Percentiles rank a stretch among this genome's conserved stretches.
phyloP scores from a whole-genome alignment of 2,888 invertebrate genomes.

The Dinocampus coccinellae region DNA sequence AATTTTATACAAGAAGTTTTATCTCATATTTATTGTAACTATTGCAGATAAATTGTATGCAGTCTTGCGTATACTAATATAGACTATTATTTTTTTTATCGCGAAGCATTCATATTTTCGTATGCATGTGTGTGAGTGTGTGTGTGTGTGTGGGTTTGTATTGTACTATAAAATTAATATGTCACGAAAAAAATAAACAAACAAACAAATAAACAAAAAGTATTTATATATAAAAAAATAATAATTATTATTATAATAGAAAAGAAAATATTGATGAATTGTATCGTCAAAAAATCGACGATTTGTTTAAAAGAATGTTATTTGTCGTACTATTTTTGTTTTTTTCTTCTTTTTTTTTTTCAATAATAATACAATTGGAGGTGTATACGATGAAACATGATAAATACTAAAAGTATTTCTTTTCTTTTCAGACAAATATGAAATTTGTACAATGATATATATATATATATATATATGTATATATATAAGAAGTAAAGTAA shows the following conservation, averaged over 20 bases:
- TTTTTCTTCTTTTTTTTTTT: too few relatives aligned
- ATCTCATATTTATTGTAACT: slow-evolving; percentile 45
- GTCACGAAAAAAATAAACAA: slow-evolving; percentile 25
- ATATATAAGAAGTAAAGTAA: neutral
- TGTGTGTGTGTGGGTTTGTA: neutral
- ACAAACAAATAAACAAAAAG: neutral
- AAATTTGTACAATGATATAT: slow-evolving; percentile 64
- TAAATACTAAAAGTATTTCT: slow-evolving; percentile 60
- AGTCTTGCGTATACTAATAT: slow-evolving; percentile 57
- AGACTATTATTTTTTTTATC: slow-evolving; percentile 21
- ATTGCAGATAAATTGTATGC: slow-evolving; percentile 59
- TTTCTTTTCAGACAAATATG: slow-evolving; percentile 62
- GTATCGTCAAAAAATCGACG: neutral
- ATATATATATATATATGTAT: neutral
- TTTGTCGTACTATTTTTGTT: too few relatives aligned
- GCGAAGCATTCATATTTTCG: slow-evolving; percentile 3
- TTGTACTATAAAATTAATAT: neutral
- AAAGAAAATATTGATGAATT: neutral
- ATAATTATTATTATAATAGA: neutral
- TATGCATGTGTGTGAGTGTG: neutral
- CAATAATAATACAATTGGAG: slow-evolving; percentile 48
- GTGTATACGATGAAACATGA: slow-evolving; percentile 53
- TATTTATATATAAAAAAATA: slow-evolving; percentile 16
- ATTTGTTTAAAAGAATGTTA: slow-evolving; percentile 19
- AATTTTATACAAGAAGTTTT: slow-evolving; percentile 45